Evolutionary conservation across 2,888 invertebrate genomes (phyloP), one percentile per base, ranked within the genome.

Genomic region (Trachelus tabidus): DNA sequence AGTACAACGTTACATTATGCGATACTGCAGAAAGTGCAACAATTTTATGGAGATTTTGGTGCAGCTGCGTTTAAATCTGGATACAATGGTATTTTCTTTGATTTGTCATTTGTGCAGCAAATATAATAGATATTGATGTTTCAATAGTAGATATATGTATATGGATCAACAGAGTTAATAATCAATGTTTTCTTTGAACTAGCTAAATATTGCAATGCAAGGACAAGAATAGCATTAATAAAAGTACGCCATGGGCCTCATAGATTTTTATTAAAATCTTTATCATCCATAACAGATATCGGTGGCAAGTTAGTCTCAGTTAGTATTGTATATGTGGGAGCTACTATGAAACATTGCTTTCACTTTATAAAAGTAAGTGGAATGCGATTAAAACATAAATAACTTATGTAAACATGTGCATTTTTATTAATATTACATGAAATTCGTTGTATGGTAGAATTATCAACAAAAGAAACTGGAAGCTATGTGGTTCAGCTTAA

Each of bases 341-440:
- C 96, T 4, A 96, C 97, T 30, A 93, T 97, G 76, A 95, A 94
- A 90, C 96, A 97, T 82, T 96, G 96, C 91, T 96, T 95, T 87
- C 94, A 94, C 84, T 96, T 95, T 87, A 94, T 97, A 33, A 89
- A 90, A 87, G 92, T 92, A 85, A 86, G 83, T 81, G 56, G 2
- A 56, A 23, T 56, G 56, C 9, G 2, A 9, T 40, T 23, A 23
- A 56, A 23, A 35, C 2, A 12, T 37, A 56, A 56, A 6, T 23
- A 56, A 56, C 23, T 56, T 15, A 6, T 23, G 9, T 56, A 23
- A 56, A 9, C 15, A 56, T 56, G 1, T 56, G 6, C 9, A 23
- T 56, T 23, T 56, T 56, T 56, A 56, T 9, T 56, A 56, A 1
- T 56, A 23, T 23, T 56, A 56, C 23, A 23, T 56, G 23, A 56